Conservation (phyloP, 2,113 vertebrate genomes). For the Oncorhynchus keta region DNA sequence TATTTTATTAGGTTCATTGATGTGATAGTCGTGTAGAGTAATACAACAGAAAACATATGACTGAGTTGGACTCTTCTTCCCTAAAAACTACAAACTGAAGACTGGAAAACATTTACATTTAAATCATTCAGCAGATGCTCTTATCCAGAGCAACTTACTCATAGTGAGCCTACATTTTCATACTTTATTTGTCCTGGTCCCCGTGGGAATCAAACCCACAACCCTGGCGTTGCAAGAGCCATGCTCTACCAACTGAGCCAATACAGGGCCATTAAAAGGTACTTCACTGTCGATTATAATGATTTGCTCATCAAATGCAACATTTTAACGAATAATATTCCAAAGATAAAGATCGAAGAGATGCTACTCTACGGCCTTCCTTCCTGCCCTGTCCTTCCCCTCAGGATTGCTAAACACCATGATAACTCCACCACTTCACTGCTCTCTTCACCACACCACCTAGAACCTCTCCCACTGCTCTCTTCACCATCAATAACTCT, state of each 20-base stretch:
- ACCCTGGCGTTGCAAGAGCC: too few species aligned
- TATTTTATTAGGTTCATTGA: background rate
- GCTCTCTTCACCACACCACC: constrained; percentile 31
- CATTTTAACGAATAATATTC: background rate
- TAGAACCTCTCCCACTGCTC: too few species aligned
- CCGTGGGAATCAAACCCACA: too few species aligned
- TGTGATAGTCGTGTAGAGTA: background rate
- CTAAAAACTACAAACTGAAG: background rate
- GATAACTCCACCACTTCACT: background rate
- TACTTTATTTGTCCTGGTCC: background rate
- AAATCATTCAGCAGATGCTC: too few species aligned
- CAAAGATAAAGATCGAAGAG: background rate
- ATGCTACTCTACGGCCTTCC: background rate
- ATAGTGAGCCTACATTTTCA: background rate
- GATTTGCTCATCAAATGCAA: background rate
- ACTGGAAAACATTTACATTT: background rate
- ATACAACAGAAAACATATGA: background rate
- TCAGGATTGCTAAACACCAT: background rate
- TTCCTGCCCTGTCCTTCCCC: background rate
- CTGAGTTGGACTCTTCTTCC: background rate
- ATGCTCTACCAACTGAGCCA: too few species aligned
- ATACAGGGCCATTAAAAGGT: background rate
- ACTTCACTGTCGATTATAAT: background rate
- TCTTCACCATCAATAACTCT: too few species aligned
- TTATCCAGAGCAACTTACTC: too few species aligned